Evolutionary conservation across 2,113 vertebrate genomes (phyloP).

Genomic region (Ophiodon elongatus): DNA sequence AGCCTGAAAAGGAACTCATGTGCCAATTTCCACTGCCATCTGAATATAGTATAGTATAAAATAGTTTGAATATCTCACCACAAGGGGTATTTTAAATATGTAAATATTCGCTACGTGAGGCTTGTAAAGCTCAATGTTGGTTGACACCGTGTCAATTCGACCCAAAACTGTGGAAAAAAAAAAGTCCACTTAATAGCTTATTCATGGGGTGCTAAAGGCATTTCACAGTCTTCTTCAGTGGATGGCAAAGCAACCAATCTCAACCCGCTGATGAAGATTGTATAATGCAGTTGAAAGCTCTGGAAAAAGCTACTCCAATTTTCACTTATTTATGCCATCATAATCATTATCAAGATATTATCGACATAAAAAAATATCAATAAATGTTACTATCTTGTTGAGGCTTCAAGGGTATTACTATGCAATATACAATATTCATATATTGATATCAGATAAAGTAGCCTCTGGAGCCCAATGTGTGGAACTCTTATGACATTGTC

Average conservation of each 20-base stretch:
- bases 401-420: background rate
- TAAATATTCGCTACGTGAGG: background rate
- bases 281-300: background rate
- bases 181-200: no score
- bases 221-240: no score
- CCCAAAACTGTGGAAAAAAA: no score
- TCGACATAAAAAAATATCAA: background rate
- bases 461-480: constrained; percentile 40
- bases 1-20: background rate
- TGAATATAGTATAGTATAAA: no score
- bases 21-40: background rate
- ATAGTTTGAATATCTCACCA: background rate
- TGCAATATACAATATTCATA: constrained; percentile 12
- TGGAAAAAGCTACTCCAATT: background rate
- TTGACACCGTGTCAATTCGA: background rate
- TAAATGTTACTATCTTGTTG: background rate
- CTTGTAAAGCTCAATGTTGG: no score
- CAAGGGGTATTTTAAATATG: background rate
- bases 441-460: background rate
- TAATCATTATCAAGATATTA: no score
- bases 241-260: no score
- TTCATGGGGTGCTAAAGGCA: no score
- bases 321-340: background rate
- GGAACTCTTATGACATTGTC: constrained; percentile 50
- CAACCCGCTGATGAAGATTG: no score